phyloP scores from a whole-genome alignment of 2,888 invertebrate genomes.

The Caenorhabditis sp. region DNA sequence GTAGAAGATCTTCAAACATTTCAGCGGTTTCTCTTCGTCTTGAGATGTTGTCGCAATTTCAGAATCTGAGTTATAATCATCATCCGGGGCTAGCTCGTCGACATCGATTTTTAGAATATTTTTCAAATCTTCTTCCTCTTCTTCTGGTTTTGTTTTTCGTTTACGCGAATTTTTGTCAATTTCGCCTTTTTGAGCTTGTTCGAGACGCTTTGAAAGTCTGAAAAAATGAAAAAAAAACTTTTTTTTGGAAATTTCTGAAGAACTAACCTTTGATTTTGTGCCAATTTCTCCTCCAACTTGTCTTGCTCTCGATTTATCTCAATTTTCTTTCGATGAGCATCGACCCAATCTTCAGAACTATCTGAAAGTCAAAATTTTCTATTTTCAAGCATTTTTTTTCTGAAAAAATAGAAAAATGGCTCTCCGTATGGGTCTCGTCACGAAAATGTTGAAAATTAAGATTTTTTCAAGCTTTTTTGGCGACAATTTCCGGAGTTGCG shows the following conservation, averaged over 20 bases:
- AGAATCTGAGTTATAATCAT: conserved; percentile 46
- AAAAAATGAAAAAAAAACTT: too few relatives aligned
- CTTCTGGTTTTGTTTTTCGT: conserved; percentile 33
- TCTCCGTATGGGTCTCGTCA: too few relatives aligned
- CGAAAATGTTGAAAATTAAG: too few relatives aligned
- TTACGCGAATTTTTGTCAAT: conserved; percentile 30
- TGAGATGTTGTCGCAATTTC: conserved; percentile 8
- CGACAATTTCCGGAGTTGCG: too few relatives aligned
- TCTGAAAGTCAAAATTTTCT: too few relatives aligned
- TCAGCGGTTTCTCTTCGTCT: conserved; percentile 17
- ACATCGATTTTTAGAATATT: conserved; percentile 9
- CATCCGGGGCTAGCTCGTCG: conserved; percentile 66
- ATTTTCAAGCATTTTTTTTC: not conserved
- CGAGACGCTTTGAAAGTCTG: conserved; percentile 21
- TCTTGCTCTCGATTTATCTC: conserved; percentile 3
- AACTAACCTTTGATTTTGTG: too few relatives aligned
- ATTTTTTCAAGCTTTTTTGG: too few relatives aligned
- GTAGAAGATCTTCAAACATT: conserved; percentile 80
- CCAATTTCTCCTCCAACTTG: not conserved
- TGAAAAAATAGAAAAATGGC: too few relatives aligned
- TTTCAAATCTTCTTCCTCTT: conserved; percentile 23
- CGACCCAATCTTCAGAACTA: conserved; percentile 31
- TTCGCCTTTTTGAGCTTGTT: conserved; percentile 34
- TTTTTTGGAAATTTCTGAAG: too few relatives aligned
- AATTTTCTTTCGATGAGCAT: conserved; percentile 27